These are phyloP conservation scores for Heteractis magnifica DNA, from an alignment of 92 coral and sea anemone species.

Conservation along the genomic window DNA sequence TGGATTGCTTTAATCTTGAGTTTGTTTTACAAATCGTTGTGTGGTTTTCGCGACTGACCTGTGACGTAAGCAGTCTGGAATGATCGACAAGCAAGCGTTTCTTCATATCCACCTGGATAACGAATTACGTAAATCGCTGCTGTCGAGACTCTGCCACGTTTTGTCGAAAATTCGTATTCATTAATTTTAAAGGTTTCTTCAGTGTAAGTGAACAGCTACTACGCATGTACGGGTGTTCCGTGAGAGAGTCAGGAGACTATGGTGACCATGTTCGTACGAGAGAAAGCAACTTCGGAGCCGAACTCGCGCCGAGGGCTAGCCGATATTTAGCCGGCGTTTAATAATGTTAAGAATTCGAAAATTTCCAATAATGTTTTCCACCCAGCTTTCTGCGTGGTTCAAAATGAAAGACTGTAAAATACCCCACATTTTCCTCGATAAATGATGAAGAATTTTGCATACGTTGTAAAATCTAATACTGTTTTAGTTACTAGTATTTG, in stretches of 20 bases:
- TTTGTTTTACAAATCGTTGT: background rate
- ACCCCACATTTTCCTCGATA: too few species aligned
- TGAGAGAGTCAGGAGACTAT: background rate
- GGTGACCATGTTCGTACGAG: background rate
- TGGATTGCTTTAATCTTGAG: background rate
- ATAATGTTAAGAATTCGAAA: background rate
- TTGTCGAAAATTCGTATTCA: background rate
- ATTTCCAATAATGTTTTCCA: background rate
- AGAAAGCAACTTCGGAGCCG: background rate
- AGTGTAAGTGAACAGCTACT: too few species aligned
- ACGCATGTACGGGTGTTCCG: too few species aligned
- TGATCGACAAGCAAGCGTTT: background rate
- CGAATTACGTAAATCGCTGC: background rate
- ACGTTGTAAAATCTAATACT: too few species aligned
- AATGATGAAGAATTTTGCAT: too few species aligned
- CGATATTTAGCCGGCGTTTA: background rate
- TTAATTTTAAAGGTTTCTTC: background rate
- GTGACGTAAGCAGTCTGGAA: background rate
- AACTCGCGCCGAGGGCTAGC: background rate
- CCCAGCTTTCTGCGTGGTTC: background rate
- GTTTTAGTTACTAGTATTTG: too few species aligned
- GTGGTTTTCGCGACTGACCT: background rate
- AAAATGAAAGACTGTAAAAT: background rate
- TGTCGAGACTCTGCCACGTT: background rate
- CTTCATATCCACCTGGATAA: background rate